A percentile compares a stretch with the other conserved stretches of the same genome.
Conservation (phyloP, 2,113 vertebrate species). For the Suricata suricatta region DNA sequence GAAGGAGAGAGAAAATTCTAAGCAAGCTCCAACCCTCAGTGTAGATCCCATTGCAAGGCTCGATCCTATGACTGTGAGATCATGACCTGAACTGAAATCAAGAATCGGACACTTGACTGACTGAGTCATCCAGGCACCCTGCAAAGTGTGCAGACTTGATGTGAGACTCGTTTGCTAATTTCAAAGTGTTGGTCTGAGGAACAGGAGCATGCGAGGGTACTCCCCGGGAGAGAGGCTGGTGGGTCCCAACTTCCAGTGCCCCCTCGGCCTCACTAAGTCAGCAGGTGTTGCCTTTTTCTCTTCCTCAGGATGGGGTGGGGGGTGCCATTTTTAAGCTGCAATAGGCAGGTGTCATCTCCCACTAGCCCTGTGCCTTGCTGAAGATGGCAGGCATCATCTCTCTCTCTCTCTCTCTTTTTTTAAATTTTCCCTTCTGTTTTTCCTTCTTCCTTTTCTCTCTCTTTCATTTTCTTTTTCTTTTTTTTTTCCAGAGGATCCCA, state of each 20-base stretch:
- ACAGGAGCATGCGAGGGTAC: background rate
- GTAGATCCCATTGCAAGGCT: too few species aligned
- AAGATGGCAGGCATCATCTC: background rate
- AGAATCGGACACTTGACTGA: too few species aligned
- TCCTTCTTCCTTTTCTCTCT: background rate
- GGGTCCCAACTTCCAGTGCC: background rate
- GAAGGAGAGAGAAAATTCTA: too few species aligned
- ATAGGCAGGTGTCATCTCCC: background rate
- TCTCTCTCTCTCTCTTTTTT: background rate
- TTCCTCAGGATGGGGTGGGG: too few species aligned
- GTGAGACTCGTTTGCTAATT: background rate
- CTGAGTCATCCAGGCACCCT: too few species aligned
- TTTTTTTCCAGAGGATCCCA: background rate
- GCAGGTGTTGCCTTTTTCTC: background rate
- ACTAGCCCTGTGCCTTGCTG: background rate
- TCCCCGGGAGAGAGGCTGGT: background rate
- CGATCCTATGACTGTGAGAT: too few species aligned
- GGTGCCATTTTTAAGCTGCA: background rate
- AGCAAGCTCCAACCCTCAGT: too few species aligned
- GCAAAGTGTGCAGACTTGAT: background rate
- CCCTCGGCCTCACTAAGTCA: background rate
- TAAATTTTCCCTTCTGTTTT: background rate
- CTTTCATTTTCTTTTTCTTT: background rate
- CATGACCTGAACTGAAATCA: too few species aligned
- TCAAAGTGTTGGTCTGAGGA: background rate